Percentiles rank a stretch among this genome's conserved stretches.
These are phyloP conservation scores for Agonopterix alstromeriana DNA, from an alignment of 2,888 invertebrate species.

Conservation along the genomic window DNA sequence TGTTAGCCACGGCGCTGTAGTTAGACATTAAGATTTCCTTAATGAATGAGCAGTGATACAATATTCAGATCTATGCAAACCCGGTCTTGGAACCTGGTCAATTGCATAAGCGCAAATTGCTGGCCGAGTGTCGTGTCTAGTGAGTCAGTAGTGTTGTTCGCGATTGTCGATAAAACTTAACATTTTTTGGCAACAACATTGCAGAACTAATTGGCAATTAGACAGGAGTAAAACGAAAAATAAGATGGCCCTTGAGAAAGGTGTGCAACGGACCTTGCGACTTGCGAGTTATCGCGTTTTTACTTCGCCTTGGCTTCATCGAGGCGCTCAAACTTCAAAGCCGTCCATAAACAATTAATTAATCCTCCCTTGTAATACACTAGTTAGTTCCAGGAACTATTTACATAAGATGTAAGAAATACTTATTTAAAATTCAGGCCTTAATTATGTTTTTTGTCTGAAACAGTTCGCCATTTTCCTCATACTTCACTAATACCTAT, in stretches of 20 bases:
- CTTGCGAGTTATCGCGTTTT: slow-evolving; percentile 13
- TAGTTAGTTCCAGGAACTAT: no score
- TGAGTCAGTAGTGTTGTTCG: slow-evolving; percentile 42
- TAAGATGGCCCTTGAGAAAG: slow-evolving; percentile 15
- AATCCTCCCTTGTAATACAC: neutral
- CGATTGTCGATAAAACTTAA: slow-evolving; percentile 40
- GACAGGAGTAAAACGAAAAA: slow-evolving; percentile 22
- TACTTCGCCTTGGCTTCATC: neutral
- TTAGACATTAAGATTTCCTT: slow-evolving; percentile 4
- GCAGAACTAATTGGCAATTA: slow-evolving; percentile 52
- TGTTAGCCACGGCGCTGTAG: neutral
- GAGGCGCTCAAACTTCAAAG: no score
- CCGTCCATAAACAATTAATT: neutral
- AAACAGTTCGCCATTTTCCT: neutral
- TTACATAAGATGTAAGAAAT: no score
- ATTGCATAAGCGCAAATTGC: slow-evolving; percentile 60
- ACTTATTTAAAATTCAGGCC: no score
- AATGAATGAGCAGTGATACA: slow-evolving; percentile 15
- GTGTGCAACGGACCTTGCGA: slow-evolving; percentile 20
- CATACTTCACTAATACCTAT: neutral
- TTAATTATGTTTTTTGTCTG: neutral
- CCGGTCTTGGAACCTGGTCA: slow-evolving; percentile 40
- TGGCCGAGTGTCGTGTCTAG: slow-evolving; percentile 31
- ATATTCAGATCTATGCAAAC: slow-evolving; percentile 16
- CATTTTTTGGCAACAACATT: slow-evolving; percentile 45